Base-by-base conservation (phyloP, 2,113 vertebrate species). In the Paratilapia polleni region DNA sequence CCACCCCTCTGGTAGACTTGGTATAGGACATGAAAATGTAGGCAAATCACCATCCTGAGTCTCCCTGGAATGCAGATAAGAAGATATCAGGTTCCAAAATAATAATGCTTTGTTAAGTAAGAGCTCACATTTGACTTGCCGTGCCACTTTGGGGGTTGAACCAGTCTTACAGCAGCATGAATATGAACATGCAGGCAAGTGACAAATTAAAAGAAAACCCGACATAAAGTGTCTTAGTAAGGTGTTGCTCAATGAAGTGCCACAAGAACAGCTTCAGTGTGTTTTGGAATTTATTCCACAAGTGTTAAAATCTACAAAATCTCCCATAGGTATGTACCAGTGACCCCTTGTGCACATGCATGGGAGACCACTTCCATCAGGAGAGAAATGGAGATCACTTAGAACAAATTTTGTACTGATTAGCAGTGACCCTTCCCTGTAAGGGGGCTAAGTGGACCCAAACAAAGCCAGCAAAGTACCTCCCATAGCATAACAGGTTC, bases 1-100 rank as follows among this genome's bases (percentile, higher is more conserved):
- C n/a, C 9, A 13, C 31, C 14, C 58, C 3, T 36, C 22, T 28
- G 12, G 24, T 8, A 24, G 15, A 68, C 77, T 78, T 68, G 17
- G 47, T 22, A 62, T 10, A 36, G 58, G 59, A 78, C 68, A 90
- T 88, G 85, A n/a, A 92, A 92, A 92, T 88, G 10, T 91, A 90
- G 79, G 85, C 85, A 93, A 93, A 94, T 90, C 5, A 47, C 17
- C 43, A 60, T 31, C 43, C n/a, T 6, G 19, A 57, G 58, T 82
- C 80, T 78, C 49, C 52, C 59, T 78, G 17, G 36, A 84, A 59
- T 78, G 80, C 64, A 66, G 52, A 73, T 19, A 19, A 76, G 26
- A 75, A 14, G 57, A 62, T 68, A 73, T 73, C 47, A 73, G 19
- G 47, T 73, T 73, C 26, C 47, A 73, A 73, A 54, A 78, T 70